These are phyloP conservation scores for Pristionchus arcanus DNA, from an alignment of 2,888 invertebrate species.

Conservation along the genomic window DNA sequence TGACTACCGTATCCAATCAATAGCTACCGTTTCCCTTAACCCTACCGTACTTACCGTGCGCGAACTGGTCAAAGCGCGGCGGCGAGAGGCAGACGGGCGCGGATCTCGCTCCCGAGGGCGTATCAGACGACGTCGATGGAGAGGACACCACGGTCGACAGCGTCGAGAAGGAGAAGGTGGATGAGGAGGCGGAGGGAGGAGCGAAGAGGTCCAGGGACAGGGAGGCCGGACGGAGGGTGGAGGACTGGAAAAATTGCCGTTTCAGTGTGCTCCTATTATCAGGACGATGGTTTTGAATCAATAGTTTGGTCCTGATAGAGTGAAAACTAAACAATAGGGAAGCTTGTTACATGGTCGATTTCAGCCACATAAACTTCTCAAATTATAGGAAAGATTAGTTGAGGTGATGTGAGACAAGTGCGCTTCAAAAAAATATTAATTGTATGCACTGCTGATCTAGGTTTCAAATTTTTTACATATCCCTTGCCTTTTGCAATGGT, in stretches of 20 bases:
- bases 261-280: not conserved
- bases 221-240: not conserved
- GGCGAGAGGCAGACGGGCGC: slow-evolving; percentile 50
- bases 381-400: no score
- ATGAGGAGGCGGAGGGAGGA: not conserved
- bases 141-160: not conserved
- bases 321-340: not conserved
- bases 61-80: slow-evolving; percentile 48
- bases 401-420: no score
- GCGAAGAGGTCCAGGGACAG: slow-evolving; percentile 54
- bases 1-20: not conserved
- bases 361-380: no score
- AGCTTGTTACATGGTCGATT: no score
- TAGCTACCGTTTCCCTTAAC: not conserved
- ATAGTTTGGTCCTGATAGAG: not conserved
- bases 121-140: not conserved
- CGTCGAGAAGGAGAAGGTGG: not conserved
- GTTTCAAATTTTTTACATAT: no score
- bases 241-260: slow-evolving; percentile 1
- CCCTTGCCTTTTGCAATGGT: no score
- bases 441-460: not conserved
- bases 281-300: not conserved
- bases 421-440: not conserved
- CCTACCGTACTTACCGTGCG: slow-evolving; percentile 18
- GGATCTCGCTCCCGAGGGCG: not conserved